Evolutionary conservation across 1,140 invertebrate species (phyloP).

Genomic region (Drosophila oshimai): DNA sequence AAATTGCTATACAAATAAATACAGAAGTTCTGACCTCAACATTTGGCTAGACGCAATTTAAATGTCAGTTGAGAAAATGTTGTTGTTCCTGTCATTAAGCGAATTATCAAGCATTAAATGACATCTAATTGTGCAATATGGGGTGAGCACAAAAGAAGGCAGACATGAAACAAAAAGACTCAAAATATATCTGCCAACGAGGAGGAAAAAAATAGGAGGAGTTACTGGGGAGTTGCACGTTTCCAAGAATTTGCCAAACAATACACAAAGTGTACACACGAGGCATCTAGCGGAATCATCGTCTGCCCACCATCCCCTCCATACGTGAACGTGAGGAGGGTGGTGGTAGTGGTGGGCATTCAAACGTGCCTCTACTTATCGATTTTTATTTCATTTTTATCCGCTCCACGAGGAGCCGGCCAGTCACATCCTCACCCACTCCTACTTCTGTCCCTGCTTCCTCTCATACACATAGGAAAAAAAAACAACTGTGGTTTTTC

Average conservation of each 20-base stretch:
- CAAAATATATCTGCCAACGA: not conserved
- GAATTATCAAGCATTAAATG: slow-evolving; percentile 42
- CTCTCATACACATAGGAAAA: slow-evolving; percentile 1
- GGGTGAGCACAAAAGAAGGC: slow-evolving; percentile 3
- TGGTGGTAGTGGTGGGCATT: slow-evolving; percentile 25
- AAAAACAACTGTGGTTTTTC: too few relatives aligned
- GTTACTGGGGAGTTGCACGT: slow-evolving; percentile 36
- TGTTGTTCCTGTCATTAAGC: slow-evolving; percentile 25
- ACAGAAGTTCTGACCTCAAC: too few relatives aligned
- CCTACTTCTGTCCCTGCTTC: slow-evolving; percentile 14
- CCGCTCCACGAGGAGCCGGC: slow-evolving; percentile 49
- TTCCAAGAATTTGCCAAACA: slow-evolving; percentile 64
- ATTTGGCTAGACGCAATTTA: slow-evolving; percentile 3
- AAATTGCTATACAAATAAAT: too few relatives aligned
- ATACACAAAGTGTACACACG: slow-evolving; percentile 31
- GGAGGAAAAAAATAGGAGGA: not conserved
- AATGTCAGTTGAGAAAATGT: slow-evolving; percentile 1
- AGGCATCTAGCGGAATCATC: slow-evolving; percentile 33
- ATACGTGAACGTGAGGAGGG: not conserved
- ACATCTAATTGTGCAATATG: slow-evolving; percentile 21
- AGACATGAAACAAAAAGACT: slow-evolving; percentile 3
- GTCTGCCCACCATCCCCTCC: slow-evolving; percentile 14
- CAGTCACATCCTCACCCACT: not conserved
- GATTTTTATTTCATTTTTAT: slow-evolving; percentile 81
- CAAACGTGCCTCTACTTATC: slow-evolving; percentile 75